A percentile compares a stretch with the other conserved stretches of the same genome.
phyloP scores from a whole-genome alignment of 2,113 vertebrate genomes.

The Scolopax mira region DNA sequence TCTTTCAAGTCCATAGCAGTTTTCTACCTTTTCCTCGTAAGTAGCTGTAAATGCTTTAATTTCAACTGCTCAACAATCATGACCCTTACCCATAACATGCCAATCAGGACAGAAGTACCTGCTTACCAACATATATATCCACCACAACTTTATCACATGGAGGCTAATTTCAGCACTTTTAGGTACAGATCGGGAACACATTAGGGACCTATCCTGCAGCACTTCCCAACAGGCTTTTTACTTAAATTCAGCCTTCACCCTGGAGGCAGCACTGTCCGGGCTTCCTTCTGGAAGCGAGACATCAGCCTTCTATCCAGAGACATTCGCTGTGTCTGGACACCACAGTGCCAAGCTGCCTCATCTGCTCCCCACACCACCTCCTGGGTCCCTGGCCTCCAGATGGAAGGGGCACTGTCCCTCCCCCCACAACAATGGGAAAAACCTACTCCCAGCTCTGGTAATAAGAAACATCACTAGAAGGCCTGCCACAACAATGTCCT shows the following conservation, averaged over 20 bases:
- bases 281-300: not conserved
- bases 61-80: not conserved
- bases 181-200: not conserved
- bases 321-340: not conserved
- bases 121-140: not conserved
- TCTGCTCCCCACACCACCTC: not conserved
- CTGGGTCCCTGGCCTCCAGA: not conserved
- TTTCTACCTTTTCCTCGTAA: not conserved
- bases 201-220: not conserved
- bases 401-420: not conserved
- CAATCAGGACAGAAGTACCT: not conserved
- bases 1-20: not conserved
- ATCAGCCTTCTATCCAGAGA: not conserved
- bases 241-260: not conserved
- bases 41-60: not conserved
- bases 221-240: not conserved
- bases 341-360: not conserved
- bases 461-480: not conserved
- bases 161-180: not conserved
- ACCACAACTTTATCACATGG: not conserved
- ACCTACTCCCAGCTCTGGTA: not conserved
- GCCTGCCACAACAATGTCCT: not conserved
- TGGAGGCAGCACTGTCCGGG: not conserved
- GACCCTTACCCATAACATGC: not conserved
- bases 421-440: not conserved